Base-by-base conservation (phyloP, 2,888 invertebrate species). In the Bibio marci region DNA sequence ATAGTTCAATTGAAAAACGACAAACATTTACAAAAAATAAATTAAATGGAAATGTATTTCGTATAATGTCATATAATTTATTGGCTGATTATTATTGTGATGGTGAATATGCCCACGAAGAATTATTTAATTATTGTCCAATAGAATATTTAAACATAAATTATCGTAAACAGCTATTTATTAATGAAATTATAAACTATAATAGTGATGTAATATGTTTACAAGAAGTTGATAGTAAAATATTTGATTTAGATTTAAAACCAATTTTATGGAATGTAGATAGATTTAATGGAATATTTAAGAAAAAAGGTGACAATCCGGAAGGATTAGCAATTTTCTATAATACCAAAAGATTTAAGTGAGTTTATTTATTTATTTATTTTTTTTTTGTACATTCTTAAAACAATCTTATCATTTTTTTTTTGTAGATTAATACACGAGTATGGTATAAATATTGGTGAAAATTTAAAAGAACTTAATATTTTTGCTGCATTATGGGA, bases 61-160 rank as follows among this genome's bases (percentile, higher is more conserved):
- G 95, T 36, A 71, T 91, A 43, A 71, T 88, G 4, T 73, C 78
- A 1, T 95, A 95, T 55, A 95, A 95, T 56, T 76, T 94, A 48
- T 64, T 97, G 48, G 94, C 95, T 4, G 86, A 91, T 63, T 59
- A 82, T 19, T 97, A 94, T 59, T 80, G 90, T 44, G 86, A 90
- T 56, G 80, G 87, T 1, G 85, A 85, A 44, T 73, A 69, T 53
- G 74, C 82, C 1, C 68, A 80, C 50, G 70, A 66, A 37, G 67
- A 71, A 38, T 64, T 94, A 2, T 83, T 80, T 61, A 79, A 82
- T 0, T 86, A 91, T 52, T 94, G 94, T 54, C 81, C 87, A 8
- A 63, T 76, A 3, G 75, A 83, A 60, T 85, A 82, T 3, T 63
- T 94, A 30, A 67, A 72, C 25, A 76, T 85, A 41, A 82, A 86